Conservation (phyloP, 2,113 vertebrate species). For the Athene cunicularia region DNA sequence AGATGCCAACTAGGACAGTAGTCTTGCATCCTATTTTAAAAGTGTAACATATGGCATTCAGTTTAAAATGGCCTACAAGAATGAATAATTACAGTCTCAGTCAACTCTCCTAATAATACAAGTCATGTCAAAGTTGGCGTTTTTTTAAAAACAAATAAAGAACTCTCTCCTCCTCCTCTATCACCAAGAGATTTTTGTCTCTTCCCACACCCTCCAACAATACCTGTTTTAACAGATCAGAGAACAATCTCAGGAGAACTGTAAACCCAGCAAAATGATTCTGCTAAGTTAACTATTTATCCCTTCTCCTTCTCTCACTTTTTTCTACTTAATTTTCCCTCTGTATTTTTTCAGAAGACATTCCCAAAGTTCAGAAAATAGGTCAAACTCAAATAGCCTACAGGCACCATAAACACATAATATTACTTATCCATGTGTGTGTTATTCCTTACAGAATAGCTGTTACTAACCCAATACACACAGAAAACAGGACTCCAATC, state of each 20-base stretch:
- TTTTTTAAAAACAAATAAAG: neutral
- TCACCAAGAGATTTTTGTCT: neutral
- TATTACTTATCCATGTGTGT: neutral
- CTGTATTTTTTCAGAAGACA: neutral
- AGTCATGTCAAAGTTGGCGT: neutral
- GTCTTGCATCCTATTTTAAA: neutral
- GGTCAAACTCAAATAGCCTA: neutral
- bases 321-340: neutral
- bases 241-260: neutral
- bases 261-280: neutral
- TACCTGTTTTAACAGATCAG: neutral
- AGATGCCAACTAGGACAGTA: neutral
- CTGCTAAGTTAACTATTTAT: neutral
- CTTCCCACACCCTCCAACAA: neutral
- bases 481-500: neutral
- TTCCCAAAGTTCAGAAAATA: neutral
- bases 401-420: neutral
- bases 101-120: neutral
- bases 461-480: neutral
- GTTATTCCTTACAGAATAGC: neutral
- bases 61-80: neutral
- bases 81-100: neutral
- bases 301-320: neutral
- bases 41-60: neutral
- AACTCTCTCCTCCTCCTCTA: neutral